phyloP scores from a whole-genome alignment of 64 coral and sea anemone genomes.

The Actinia tenebrosa region DNA sequence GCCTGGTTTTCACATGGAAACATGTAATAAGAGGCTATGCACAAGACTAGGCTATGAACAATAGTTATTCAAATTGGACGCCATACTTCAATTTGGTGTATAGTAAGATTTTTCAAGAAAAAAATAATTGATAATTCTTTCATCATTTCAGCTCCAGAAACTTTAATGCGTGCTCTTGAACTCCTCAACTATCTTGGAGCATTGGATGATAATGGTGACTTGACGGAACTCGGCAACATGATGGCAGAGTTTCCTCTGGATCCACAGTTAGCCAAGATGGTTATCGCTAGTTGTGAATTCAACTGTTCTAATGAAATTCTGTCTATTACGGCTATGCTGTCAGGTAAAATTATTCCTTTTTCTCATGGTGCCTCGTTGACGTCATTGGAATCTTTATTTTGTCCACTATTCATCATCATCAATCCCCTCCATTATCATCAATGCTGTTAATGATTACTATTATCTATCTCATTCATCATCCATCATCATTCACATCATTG shows the following conservation, averaged over 20 bases:
- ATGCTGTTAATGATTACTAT: too few species aligned
- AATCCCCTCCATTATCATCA: too few species aligned
- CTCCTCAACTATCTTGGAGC: slow-evolving; percentile 96
- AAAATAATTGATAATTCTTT: neutral
- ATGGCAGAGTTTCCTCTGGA: slow-evolving; percentile 98
- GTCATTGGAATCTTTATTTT: neutral
- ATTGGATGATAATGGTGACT: slow-evolving; percentile 91
- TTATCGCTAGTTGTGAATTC: slow-evolving; percentile 94
- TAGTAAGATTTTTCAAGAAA: too few species aligned
- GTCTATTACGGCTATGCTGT: slow-evolving; percentile 92
- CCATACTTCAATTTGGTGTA: too few species aligned
- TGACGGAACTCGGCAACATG: slow-evolving; percentile 89
- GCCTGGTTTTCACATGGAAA: too few species aligned
- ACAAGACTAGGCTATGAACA: too few species aligned
- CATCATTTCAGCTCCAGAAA: slow-evolving; percentile 70
- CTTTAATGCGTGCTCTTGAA: slow-evolving; percentile 94
- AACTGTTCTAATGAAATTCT: slow-evolving; percentile 98
- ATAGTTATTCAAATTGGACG: too few species aligned
- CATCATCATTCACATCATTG: too few species aligned
- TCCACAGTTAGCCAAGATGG: slow-evolving; percentile 97
- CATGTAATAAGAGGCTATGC: too few species aligned
- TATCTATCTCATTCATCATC: too few species aligned
- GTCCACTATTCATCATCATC: neutral
- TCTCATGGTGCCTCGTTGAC: neutral
- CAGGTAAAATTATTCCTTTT: slow-evolving; percentile 54